Evolutionary conservation across 2,113 vertebrate species (phyloP).

Genomic region (Indicator indicator): DNA sequence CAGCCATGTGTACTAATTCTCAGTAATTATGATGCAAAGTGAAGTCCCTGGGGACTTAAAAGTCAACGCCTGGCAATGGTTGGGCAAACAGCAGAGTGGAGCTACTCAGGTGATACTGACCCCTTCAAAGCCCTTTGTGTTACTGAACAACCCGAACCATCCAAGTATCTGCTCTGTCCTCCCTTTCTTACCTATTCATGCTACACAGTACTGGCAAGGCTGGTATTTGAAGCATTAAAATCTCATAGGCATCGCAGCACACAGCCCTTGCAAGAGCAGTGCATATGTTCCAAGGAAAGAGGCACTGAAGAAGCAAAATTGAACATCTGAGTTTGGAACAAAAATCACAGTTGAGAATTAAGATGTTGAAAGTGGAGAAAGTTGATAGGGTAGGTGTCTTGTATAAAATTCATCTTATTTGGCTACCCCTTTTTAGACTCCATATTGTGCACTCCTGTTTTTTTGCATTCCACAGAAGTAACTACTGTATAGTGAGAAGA

Average conservation of each 20-base stretch:
- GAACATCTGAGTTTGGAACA: neutral
- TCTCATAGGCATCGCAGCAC: neutral
- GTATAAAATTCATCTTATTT: neutral
- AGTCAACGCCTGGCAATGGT: slow-evolving; percentile 78
- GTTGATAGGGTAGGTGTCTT: neutral
- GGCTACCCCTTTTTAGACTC: neutral
- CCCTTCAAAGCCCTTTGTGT: slow-evolving; percentile 66
- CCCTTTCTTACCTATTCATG: neutral
- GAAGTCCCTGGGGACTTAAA: slow-evolving; percentile 78
- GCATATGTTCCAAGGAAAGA: neutral
- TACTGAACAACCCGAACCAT: slow-evolving; percentile 27
- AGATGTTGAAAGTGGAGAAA: neutral
- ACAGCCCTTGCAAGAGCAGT: neutral
- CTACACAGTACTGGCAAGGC: neutral
- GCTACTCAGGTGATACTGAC: slow-evolving; percentile 60
- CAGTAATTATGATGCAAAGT: slow-evolving; percentile 87
- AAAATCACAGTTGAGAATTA: neutral
- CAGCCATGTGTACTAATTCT: slow-evolving; percentile 83
- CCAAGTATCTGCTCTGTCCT: neutral
- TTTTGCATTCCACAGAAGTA: slow-evolving; percentile 20
- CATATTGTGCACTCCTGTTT: slow-evolving; percentile 13
- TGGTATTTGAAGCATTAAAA: neutral
- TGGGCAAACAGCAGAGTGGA: slow-evolving; percentile 66
- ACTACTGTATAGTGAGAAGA: slow-evolving; percentile 42
- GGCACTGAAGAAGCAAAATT: neutral